Conservation (phyloP, 1,140 invertebrate species). For the Cyclargus thomasi region DNA sequence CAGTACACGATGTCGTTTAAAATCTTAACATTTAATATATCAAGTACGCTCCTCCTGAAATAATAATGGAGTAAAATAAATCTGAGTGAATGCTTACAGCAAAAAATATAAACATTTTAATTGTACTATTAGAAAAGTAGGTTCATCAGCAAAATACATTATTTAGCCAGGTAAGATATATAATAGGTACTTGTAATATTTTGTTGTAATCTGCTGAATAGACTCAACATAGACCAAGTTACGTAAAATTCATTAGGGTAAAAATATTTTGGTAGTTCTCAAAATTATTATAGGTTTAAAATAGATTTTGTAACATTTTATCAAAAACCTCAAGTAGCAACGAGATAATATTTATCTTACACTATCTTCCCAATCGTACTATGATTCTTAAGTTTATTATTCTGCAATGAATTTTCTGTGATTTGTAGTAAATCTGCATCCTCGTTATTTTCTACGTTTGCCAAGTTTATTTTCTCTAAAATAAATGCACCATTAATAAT, state of each 20-base stretch:
- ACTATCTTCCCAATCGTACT: constrained; percentile 20
- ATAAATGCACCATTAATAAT: constrained; percentile 22
- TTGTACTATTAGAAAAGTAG: no score
- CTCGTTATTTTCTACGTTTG: constrained; percentile 28
- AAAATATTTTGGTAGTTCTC: no score
- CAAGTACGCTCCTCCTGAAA: constrained; percentile 41
- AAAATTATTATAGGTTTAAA: no score
- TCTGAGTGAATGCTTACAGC: no score
- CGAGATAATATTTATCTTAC: constrained; percentile 15
- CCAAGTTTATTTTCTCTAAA: constrained; percentile 23
- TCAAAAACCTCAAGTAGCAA: neutral
- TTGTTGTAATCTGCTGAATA: no score
- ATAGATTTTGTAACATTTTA: neutral
- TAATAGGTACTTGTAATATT: no score
- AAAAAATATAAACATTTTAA: no score
- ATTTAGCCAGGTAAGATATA: no score
- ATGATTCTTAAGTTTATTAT: constrained; percentile 19
- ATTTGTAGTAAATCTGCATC: constrained; percentile 39
- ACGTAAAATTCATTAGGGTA: no score
- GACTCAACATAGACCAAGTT: no score
- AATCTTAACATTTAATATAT: constrained; percentile 56
- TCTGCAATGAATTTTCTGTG: constrained; percentile 13
- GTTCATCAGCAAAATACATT: no score
- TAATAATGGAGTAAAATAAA: neutral
- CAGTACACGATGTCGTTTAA: constrained; percentile 76